Evolutionary conservation across 2,888 invertebrate species (phyloP).

Genomic region (Sarcophaga caerulescens): DNA sequence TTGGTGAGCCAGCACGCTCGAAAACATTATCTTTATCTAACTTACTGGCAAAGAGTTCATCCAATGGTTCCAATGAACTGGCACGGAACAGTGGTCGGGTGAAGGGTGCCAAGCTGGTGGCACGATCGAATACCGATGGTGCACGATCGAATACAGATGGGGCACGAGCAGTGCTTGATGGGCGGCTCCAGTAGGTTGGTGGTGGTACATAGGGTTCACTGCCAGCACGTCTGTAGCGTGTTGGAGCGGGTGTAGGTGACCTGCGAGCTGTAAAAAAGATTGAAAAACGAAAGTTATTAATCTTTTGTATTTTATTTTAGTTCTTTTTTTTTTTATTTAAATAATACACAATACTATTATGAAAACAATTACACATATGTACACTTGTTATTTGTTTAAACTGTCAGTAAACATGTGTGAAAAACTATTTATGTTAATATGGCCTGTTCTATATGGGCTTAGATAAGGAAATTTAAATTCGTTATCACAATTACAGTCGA

Average conservation of each 20-base stretch:
- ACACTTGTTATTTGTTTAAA: too few species aligned
- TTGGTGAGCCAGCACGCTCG: constrained; percentile 85
- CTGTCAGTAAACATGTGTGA: too few species aligned
- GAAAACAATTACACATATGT: too few species aligned
- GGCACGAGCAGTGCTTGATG: constrained; percentile 74
- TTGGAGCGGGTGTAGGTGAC: constrained; percentile 75
- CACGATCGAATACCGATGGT: constrained; percentile 75
- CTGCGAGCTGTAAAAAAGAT: constrained; percentile 73
- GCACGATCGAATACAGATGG: constrained; percentile 77
- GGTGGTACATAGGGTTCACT: constrained; percentile 79
- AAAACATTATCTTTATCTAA: constrained; percentile 73
- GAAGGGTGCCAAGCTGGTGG: constrained; percentile 78
- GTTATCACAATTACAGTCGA: too few species aligned
- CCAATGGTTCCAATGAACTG: constrained; percentile 80
- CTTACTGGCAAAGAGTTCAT: constrained; percentile 80
- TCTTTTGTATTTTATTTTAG: too few species aligned
- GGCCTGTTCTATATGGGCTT: too few species aligned
- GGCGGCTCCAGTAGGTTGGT: constrained; percentile 75
- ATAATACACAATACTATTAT: neutral
- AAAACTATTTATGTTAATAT: too few species aligned
- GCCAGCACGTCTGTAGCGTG: constrained; percentile 76
- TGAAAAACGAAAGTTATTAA: constrained; percentile 17
- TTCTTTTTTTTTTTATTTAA: constrained; percentile 1
- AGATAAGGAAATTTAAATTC: too few species aligned
- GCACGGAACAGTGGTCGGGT: constrained; percentile 77